These are phyloP conservation scores for Cochlearius cochlearius DNA, from an alignment of 2,113 vertebrate genomes.

Conservation along the genomic window DNA sequence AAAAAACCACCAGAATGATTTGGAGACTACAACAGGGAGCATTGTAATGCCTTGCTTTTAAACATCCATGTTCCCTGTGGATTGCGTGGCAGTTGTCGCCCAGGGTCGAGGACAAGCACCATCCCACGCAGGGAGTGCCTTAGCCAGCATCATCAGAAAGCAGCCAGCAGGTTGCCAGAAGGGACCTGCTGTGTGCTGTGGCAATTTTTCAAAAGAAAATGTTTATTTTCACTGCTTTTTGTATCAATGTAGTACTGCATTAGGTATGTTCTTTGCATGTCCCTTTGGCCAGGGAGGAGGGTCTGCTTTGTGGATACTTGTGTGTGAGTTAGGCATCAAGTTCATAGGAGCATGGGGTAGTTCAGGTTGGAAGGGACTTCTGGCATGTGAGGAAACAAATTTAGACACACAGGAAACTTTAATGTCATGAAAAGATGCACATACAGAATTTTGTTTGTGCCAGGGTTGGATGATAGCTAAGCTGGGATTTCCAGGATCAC, in stretches of 20 bases:
- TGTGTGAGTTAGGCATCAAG: not conserved
- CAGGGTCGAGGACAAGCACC: not conserved
- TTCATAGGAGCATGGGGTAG: not conserved
- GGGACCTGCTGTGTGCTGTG: not conserved
- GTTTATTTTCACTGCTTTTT: not conserved
- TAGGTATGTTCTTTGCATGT: not conserved
- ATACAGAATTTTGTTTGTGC: not conserved
- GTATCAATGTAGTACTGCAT: not conserved
- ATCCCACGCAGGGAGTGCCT: not conserved
- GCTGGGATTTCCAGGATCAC: not conserved
- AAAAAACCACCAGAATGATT: not conserved
- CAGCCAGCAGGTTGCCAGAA: not conserved
- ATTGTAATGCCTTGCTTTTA: not conserved
- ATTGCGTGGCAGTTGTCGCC: not conserved
- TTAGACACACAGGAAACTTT: not conserved
- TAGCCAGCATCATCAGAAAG: not conserved
- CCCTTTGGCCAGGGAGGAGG: not conserved
- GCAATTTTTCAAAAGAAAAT: not conserved
- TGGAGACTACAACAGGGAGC: not conserved
- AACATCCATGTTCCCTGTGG: not conserved
- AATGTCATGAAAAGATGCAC: not conserved
- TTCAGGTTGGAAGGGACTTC: not conserved
- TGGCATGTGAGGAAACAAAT: not conserved
- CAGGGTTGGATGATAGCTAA: not conserved
- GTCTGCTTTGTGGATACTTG: not conserved